Percentiles rank a stretch among this genome's conserved stretches.
phyloP scores from a whole-genome alignment of 1,140 invertebrate genomes.

The Drosophila seguyi region DNA sequence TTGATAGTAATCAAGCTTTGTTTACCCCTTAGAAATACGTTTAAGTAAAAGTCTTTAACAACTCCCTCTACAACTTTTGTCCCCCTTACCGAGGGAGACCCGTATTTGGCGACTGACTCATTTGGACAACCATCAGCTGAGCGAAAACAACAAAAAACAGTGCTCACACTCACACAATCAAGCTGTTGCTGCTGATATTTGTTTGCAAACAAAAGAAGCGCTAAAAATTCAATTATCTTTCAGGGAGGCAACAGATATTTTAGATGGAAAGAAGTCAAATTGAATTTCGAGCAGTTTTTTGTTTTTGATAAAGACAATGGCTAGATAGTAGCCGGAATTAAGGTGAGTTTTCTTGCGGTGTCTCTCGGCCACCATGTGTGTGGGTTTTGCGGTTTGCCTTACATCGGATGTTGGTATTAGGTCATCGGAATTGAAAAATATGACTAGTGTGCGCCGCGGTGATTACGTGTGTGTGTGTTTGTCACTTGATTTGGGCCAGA shows the following conservation, averaged over 20 bases:
- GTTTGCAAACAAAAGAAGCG: constrained; percentile 63
- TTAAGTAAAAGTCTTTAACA: not conserved
- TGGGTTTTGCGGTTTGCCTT: constrained; percentile 14
- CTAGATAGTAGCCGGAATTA: constrained; percentile 8
- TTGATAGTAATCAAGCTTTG: not conserved
- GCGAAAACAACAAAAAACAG: constrained; percentile 28
- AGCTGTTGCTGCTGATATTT: constrained; percentile 46
- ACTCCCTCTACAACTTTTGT: not conserved
- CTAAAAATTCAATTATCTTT: constrained; percentile 52
- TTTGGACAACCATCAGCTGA: constrained; percentile 43
- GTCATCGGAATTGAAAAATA: constrained; percentile 50
- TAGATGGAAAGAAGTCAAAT: constrained; percentile 36
- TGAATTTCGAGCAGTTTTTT: constrained; percentile 28
- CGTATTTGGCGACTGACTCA: constrained; percentile 34
- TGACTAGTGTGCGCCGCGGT: constrained; percentile 13
- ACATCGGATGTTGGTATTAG: constrained; percentile 49
- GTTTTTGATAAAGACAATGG: constrained; percentile 33
- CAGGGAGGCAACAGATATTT: not conserved
- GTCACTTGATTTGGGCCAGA: constrained; percentile 38
- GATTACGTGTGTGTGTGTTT: constrained; percentile 24
- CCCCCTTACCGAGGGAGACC: not conserved
- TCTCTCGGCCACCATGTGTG: not conserved
- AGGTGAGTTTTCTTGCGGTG: constrained; percentile 17
- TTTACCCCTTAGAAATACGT: not conserved
- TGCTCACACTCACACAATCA: not conserved